Evolutionary conservation across 2,888 invertebrate species (phyloP).

Genomic region (Drosophila barbarae): DNA sequence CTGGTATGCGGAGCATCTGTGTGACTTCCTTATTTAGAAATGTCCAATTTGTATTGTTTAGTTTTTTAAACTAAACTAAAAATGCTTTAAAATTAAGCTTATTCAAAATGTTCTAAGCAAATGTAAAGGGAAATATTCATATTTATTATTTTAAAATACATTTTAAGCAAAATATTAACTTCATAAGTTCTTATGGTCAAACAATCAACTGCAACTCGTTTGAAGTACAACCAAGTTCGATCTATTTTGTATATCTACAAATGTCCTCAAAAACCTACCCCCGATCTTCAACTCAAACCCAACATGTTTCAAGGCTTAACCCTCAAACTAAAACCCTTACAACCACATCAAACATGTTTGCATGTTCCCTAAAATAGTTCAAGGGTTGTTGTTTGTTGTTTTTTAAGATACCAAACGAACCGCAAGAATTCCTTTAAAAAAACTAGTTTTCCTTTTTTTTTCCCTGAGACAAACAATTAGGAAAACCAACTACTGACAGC

Average conservation of each 20-base stretch:
- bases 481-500: slow-evolving; percentile 49
- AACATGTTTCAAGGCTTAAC: slow-evolving; percentile 8
- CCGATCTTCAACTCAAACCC: slow-evolving; percentile 10
- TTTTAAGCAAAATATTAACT: background rate
- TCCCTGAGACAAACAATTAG: slow-evolving; percentile 45
- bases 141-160: background rate
- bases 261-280: background rate
- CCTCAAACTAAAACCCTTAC: background rate
- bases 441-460: slow-evolving; percentile 45
- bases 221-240: background rate
- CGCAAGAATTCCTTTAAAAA: slow-evolving; percentile 40
- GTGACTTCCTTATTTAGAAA: slow-evolving; percentile 1
- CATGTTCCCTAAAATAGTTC: background rate
- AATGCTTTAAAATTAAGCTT: background rate
- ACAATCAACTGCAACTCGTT: background rate
- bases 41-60: accelerated
- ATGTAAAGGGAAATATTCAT: background rate
- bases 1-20: background rate
- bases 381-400: slow-evolving; percentile 48
- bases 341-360: slow-evolving; percentile 30
- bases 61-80: background rate
- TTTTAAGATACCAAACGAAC: slow-evolving; percentile 20
- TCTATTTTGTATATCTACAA: too few relatives aligned
- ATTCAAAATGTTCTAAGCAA: background rate
- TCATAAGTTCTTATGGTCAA: background rate